Percentiles rank a stretch among this genome's conserved stretches.
Conservation (phyloP, 2,888 invertebrate genomes). For the Matsumyia berberina region DNA sequence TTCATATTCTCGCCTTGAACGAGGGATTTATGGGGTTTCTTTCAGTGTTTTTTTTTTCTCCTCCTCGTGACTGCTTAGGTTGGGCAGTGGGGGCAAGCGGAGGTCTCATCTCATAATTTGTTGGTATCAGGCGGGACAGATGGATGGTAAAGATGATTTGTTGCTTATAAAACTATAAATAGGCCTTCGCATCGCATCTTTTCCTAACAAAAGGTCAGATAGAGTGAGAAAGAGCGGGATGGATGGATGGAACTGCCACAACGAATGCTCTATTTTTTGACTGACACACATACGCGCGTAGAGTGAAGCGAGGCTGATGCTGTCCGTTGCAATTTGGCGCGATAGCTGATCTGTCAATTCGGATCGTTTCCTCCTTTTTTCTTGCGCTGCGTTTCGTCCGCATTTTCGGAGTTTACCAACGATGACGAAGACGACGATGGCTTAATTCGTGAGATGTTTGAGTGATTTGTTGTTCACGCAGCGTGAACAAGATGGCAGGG, state of each 20-base stretch:
- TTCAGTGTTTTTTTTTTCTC: constrained; percentile 2
- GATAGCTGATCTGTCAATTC: constrained; percentile 74
- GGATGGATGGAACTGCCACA: constrained; percentile 61
- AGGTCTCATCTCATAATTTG: constrained; percentile 69
- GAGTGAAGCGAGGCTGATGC: constrained; percentile 9
- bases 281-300: constrained; percentile 14
- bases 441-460: constrained; percentile 75
- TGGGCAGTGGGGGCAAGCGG: neutral
- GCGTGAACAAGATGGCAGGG: constrained; percentile 38
- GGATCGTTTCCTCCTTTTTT: constrained; percentile 31
- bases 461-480: constrained; percentile 73
- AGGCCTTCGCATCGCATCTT: constrained; percentile 12
- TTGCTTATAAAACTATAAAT: constrained; percentile 62
- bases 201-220: constrained; percentile 59
- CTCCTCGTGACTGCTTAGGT: constrained; percentile 28
- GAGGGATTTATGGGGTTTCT: constrained; percentile 53
- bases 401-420: constrained; percentile 71
- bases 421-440: constrained; percentile 67
- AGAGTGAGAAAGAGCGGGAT: constrained; percentile 8
- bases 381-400: constrained; percentile 18
- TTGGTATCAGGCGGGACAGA: constrained; percentile 74
- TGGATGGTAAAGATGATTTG: constrained; percentile 74
- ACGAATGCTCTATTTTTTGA: constrained; percentile 28
- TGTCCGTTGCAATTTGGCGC: constrained; percentile 66
- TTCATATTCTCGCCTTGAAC: constrained; percentile 44